phyloP scores from a whole-genome alignment of 2,113 vertebrate genomes.

The Elephantulus edwardii region DNA sequence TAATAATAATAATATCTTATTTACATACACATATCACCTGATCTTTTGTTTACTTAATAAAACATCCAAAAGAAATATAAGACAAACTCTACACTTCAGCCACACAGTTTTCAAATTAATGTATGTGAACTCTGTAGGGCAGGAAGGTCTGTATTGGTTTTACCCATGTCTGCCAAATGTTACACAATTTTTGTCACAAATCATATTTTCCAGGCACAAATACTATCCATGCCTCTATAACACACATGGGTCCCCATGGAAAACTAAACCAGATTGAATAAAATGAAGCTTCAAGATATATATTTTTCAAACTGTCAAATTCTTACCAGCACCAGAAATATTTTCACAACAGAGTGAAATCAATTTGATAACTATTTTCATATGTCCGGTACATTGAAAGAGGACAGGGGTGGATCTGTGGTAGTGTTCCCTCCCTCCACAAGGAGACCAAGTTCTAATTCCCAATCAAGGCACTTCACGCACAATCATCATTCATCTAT shows the following conservation, averaged over 20 bases:
- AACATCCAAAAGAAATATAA: conserved; percentile 21
- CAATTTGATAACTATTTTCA: background rate
- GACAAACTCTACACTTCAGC: background rate
- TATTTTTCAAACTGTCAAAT: conserved; percentile 9
- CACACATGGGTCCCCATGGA: background rate
- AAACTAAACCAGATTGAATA: conserved; percentile 19
- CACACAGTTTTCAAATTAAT: background rate
- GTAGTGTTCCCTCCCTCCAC: background rate
- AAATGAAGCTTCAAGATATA: background rate
- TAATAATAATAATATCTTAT: too few species aligned
- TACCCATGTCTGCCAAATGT: conserved; percentile 7
- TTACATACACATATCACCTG: background rate
- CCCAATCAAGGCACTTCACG: background rate
- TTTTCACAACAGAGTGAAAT: conserved; percentile 38
- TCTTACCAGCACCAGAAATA: conserved; percentile 8
- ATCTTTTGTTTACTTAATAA: conserved; percentile 28
- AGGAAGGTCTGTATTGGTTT: background rate
- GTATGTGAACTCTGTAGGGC: background rate
- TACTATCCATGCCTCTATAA: background rate
- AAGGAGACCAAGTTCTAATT: background rate
- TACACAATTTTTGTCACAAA: background rate
- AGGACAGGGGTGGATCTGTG: background rate
- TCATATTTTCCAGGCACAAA: background rate
- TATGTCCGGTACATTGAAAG: background rate
- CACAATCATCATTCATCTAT: background rate